Percentiles rank a stretch among this genome's conserved stretches.
Evolutionary conservation across 1,140 invertebrate genomes (phyloP).

Genomic region (Varroa destructor): DNA sequence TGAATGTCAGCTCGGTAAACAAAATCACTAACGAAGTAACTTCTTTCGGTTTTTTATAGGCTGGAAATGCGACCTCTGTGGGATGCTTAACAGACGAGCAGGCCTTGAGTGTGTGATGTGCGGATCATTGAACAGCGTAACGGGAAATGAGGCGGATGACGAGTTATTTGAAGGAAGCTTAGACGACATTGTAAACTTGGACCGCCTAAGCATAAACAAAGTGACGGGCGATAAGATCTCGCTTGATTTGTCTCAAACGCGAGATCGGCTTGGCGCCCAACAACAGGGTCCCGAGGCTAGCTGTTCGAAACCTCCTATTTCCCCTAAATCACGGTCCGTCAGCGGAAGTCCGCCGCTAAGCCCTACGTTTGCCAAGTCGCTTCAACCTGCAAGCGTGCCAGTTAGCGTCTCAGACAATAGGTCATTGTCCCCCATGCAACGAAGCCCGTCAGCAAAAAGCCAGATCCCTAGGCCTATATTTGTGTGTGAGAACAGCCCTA

Average conservation of each 20-base stretch:
- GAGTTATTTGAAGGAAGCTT: slow-evolving; percentile 12
- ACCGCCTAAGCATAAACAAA: slow-evolving; percentile 7
- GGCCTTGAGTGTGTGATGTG: slow-evolving; percentile 20
- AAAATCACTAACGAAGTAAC: no score
- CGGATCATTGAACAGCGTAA: slow-evolving; percentile 11
- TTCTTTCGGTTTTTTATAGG: not conserved
- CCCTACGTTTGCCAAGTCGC: slow-evolving; percentile 3
- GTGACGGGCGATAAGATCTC: slow-evolving; percentile 1
- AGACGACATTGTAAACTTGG: slow-evolving; percentile 14
- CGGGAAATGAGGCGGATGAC: slow-evolving; percentile 19
- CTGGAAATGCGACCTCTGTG: slow-evolving; percentile 22
- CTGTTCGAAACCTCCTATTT: not conserved
- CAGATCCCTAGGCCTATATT: slow-evolving; percentile 22
- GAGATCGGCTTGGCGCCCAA: not conserved
- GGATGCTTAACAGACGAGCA: slow-evolving; percentile 2
- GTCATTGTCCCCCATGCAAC: not conserved
- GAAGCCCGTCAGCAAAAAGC: not conserved
- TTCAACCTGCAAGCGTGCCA: not conserved
- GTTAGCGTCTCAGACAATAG: not conserved
- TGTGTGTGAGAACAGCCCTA: slow-evolving; percentile 8
- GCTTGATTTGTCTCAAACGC: not conserved
- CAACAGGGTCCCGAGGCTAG: not conserved
- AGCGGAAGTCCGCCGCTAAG: slow-evolving; percentile 6
- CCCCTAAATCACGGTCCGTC: not conserved
- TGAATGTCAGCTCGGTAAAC: no score